A percentile compares a stretch with the other conserved stretches of the same genome.
Evolutionary conservation across 2,888 invertebrate species (phyloP).

Genomic region (Pterostichus madidus): DNA sequence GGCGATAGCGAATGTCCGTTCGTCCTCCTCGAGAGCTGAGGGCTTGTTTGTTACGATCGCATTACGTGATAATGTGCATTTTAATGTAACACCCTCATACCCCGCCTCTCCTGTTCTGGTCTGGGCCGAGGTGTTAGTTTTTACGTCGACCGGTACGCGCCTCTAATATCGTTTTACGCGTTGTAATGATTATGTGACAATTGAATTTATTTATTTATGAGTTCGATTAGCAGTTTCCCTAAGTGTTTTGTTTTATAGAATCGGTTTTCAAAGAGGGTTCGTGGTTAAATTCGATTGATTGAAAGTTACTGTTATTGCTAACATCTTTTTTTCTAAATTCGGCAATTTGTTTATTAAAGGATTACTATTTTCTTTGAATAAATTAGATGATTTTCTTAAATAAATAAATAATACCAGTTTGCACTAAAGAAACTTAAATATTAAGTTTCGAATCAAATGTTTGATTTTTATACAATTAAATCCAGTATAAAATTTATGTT

Average conservation of each 20-base stretch:
- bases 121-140: constrained; percentile 1
- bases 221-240: constrained; percentile 54
- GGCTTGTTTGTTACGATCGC: constrained; percentile 49
- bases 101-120: too few species aligned
- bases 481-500: too few species aligned
- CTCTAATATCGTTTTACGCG: constrained; percentile 40
- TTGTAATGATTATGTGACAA: constrained; percentile 53
- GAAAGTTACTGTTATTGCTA: constrained; percentile 36
- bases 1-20: constrained; percentile 44
- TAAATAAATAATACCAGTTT: too few species aligned
- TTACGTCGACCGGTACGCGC: constrained; percentile 30
- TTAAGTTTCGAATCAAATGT: too few species aligned
- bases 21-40: constrained; percentile 39
- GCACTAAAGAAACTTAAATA: too few species aligned
- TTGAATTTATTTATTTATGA: constrained; percentile 59
- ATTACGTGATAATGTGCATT: constrained; percentile 58
- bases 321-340: neutral
- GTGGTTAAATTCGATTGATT: constrained; percentile 18
- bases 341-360: neutral
- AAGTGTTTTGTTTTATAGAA: constrained; percentile 54
- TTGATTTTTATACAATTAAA: too few species aligned
- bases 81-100: constrained; percentile 40
- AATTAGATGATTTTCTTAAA: too few species aligned
- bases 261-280: constrained; percentile 42
- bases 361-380: too few species aligned